Evolutionary conservation across 2,888 invertebrate genomes (phyloP).

Genomic region (Punctoribates punctum): DNA sequence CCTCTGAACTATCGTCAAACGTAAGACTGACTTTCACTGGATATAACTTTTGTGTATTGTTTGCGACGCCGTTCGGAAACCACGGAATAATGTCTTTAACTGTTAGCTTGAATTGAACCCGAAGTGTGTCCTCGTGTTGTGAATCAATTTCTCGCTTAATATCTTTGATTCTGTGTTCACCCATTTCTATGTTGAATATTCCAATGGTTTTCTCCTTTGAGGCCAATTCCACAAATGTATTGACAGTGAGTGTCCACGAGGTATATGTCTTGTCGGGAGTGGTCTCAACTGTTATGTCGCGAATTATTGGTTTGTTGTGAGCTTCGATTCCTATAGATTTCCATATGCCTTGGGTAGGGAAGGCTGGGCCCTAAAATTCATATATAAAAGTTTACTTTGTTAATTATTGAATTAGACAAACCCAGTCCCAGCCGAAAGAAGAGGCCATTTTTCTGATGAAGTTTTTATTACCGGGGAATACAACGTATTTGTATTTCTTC

Average conservation of each 20-base stretch:
- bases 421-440: constrained; percentile 93
- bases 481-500: constrained; percentile 1
- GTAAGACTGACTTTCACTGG: constrained; percentile 60
- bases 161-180: not conserved
- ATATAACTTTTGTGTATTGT: constrained; percentile 67
- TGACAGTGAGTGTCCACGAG: constrained; percentile 24
- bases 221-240: not conserved
- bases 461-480: constrained; percentile 63
- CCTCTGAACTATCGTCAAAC: constrained; percentile 50
- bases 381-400: not conserved
- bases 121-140: not conserved
- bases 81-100: constrained; percentile 57
- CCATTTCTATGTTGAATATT: not conserved
- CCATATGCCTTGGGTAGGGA: constrained; percentile 90
- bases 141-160: not conserved
- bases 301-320: constrained; percentile 63
- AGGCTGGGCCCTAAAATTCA: constrained; percentile 69
- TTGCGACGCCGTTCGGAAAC: constrained; percentile 84
- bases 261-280: constrained; percentile 8
- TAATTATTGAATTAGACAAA: constrained; percentile 55
- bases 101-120: not conserved
- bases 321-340: constrained; percentile 66
- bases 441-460: constrained; percentile 88
- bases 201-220: not conserved
- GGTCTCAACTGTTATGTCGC: constrained; percentile 59